Evolutionary conservation across 53 echinoderm and acorn worm genomes (phyloP).

Genomic region (Echinometra lucunter): DNA sequence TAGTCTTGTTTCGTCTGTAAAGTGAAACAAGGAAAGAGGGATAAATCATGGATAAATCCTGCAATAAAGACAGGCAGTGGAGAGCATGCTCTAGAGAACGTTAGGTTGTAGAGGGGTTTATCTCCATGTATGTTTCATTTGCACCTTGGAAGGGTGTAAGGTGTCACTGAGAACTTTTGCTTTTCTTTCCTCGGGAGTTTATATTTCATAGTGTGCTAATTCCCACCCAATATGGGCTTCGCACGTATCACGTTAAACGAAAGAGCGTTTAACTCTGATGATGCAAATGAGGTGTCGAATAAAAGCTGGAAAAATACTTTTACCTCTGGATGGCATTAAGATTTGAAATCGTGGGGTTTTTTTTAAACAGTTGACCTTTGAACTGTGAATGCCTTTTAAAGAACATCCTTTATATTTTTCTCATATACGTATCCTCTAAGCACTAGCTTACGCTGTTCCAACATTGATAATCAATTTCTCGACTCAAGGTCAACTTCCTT

Average conservation of each 20-base stretch:
- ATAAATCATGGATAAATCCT: neutral
- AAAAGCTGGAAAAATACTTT: too few species aligned
- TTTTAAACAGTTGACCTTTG: too few species aligned
- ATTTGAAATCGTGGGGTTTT: too few species aligned
- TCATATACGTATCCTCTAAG: too few species aligned
- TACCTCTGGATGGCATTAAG: too few species aligned
- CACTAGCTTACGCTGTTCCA: neutral
- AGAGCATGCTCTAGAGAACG: neutral
- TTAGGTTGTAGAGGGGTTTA: neutral
- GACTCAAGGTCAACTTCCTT: neutral
- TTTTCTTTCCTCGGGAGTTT: neutral
- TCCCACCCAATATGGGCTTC: too few species aligned
- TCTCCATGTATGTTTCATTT: neutral
- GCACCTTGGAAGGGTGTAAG: neutral
- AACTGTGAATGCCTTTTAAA: too few species aligned
- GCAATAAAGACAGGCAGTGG: neutral
- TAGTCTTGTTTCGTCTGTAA: constrained; percentile 38
- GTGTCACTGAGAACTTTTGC: neutral
- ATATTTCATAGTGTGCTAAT: neutral
- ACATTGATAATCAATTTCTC: neutral
- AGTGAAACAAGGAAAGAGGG: constrained; percentile 40
- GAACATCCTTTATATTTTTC: too few species aligned
- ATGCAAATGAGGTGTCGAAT: too few species aligned
- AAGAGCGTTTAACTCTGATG: too few species aligned
- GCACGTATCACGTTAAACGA: too few species aligned